phyloP scores from a whole-genome alignment of 2,888 invertebrate species.

The Brachypalpus laphriformis region DNA sequence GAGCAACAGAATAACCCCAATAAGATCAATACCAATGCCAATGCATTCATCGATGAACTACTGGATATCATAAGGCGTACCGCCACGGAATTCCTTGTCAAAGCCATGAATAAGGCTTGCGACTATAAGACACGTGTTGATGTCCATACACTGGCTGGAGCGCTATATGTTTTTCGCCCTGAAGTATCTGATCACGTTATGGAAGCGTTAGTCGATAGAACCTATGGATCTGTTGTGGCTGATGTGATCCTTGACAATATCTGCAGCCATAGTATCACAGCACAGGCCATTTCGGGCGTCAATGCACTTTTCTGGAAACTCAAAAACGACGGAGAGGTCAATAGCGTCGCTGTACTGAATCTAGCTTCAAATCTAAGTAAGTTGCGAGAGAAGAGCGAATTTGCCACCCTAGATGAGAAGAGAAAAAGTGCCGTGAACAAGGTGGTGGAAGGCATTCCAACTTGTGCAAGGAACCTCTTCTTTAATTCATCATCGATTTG shows the following conservation, averaged over 20 bases:
- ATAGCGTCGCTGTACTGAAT: not conserved
- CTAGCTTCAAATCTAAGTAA: constrained; percentile 7
- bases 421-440: not conserved
- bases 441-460: constrained; percentile 14
- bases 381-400: not conserved
- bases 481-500: constrained; percentile 23
- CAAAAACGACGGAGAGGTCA: not conserved
- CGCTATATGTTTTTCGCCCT: no score
- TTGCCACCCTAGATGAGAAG: not conserved
- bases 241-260: constrained; percentile 11
- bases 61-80: no score
- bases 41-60: no score
- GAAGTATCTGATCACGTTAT: no score
- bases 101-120: no score
- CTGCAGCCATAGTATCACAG: not conserved
- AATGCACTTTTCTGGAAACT: constrained; percentile 11
- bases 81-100: no score
- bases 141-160: no score
- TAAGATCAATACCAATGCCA: no score
- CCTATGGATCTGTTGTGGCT: not conserved
- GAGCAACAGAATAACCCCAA: no score
- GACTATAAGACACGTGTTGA: no score
- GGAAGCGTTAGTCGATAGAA: no score
- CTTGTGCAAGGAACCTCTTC: constrained; percentile 43
- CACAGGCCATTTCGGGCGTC: constrained; percentile 24